Conservation (phyloP, 2,113 vertebrate genomes). For the Microcebus murinus region DNA sequence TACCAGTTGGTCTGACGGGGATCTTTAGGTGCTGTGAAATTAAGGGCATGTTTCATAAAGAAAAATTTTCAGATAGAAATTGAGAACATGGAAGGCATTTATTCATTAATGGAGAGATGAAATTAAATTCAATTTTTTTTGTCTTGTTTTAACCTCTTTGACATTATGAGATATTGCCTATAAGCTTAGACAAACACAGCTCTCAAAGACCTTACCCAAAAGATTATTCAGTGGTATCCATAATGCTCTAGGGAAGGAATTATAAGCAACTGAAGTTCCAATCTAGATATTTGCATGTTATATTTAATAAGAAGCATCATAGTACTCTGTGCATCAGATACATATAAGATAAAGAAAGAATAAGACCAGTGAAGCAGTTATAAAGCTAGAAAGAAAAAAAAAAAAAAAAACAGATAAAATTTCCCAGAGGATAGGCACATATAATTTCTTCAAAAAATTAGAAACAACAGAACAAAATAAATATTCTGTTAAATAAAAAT, state of each 20-base stretch:
- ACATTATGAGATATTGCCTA: not conserved
- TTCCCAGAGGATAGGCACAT: not conserved
- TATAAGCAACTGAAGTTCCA: not conserved
- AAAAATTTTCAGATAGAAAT: not conserved
- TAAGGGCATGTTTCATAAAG: not conserved
- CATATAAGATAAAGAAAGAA: not conserved
- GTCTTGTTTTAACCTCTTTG: not conserved
- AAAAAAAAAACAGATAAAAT: not conserved
- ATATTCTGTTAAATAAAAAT: not conserved
- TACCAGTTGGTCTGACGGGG: not conserved
- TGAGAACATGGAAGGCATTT: not conserved
- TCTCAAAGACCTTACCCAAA: not conserved
- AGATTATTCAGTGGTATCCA: not conserved
- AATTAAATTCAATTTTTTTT: not conserved
- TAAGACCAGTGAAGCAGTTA: not conserved
- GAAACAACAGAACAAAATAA: not conserved
- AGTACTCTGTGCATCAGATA: not conserved
- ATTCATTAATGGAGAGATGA: not conserved
- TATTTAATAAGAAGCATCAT: not conserved
- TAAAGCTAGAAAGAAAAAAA: not conserved
- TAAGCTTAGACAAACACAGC: not conserved
- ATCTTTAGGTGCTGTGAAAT: not conserved
- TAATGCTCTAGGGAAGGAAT: not conserved
- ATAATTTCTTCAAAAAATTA: not conserved
- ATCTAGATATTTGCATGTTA: no score